A percentile compares a stretch with the other conserved stretches of the same genome.
phyloP scores from a whole-genome alignment of 1,140 invertebrate species.

The Phocides pigmalion region DNA sequence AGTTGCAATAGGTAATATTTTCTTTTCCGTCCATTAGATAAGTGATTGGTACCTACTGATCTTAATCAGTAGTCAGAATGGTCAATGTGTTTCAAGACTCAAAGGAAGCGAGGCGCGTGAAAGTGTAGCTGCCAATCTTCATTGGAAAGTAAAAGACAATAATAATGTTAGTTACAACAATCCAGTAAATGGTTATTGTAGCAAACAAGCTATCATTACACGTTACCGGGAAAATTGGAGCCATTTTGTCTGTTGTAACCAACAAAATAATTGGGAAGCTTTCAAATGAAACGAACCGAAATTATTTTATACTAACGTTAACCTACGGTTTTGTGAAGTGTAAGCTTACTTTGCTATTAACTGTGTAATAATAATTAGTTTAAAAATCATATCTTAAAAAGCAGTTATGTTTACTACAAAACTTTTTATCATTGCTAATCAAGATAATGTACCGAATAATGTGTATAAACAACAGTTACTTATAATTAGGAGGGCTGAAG shows the following conservation, averaged over 20 bases:
- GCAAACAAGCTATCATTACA: conserved; percentile 37
- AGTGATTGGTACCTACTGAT: conserved; percentile 7
- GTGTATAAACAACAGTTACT: too few relatives aligned
- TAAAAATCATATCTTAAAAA: too few relatives aligned
- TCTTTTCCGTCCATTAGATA: neutral
- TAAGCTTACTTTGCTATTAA: too few relatives aligned
- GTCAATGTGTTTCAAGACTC: neutral
- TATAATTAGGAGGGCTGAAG: too few relatives aligned
- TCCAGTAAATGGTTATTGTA: conserved; percentile 26
- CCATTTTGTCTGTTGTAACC: conserved; percentile 19
- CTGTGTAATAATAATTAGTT: too few relatives aligned
- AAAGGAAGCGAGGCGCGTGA: conserved; percentile 30
- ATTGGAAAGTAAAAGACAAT: conserved; percentile 50
- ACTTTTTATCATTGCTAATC: too few relatives aligned
- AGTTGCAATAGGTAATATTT: neutral
- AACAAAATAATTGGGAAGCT: conserved; percentile 29
- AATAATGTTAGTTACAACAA: conserved; percentile 34
- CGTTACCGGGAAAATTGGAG: conserved; percentile 33
- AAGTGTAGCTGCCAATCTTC: conserved; percentile 37
- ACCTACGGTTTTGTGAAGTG: too few relatives aligned
- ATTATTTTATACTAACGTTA: too few relatives aligned
- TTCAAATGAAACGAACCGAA: too few relatives aligned
- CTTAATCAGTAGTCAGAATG: neutral
- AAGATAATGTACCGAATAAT: too few relatives aligned
- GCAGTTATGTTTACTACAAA: too few relatives aligned